Percentiles rank a stretch among this genome's conserved stretches.
Conservation (phyloP, 2,888 invertebrate genomes). For the Chloromyia formosa region DNA sequence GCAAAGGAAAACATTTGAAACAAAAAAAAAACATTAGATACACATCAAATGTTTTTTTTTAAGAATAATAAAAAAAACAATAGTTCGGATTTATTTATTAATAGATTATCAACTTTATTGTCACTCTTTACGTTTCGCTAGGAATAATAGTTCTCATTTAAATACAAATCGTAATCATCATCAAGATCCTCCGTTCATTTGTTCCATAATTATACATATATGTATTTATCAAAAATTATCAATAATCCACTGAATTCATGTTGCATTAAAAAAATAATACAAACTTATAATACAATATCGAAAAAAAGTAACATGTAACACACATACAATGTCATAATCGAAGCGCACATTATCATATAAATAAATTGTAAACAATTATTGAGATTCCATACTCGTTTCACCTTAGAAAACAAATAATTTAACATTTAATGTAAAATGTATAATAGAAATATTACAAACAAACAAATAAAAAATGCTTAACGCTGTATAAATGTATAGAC, state of each 20-base stretch:
- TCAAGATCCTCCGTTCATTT: background rate
- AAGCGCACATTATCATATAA: constrained; percentile 38
- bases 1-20: no score
- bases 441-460: background rate
- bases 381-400: constrained; percentile 20
- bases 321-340: constrained; percentile 29
- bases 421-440: constrained; percentile 25
- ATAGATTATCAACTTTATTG: constrained; percentile 41
- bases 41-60: no score
- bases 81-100: no score
- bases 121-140: constrained; percentile 39
- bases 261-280: constrained; percentile 25
- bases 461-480: background rate
- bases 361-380: constrained; percentile 37
- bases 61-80: no score
- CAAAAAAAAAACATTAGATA: no score
- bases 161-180: background rate
- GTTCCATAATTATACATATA: constrained; percentile 20
- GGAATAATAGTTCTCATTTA: constrained; percentile 17
- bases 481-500: constrained; percentile 14
- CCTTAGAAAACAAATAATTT: constrained; percentile 23
- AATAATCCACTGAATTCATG: constrained; percentile 11
- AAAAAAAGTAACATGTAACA: constrained; percentile 12
- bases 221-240: background rate
- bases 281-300: constrained; percentile 28